Conservation (phyloP, 2,797 vertebrate species). For the Anniella stebbinsi region DNA sequence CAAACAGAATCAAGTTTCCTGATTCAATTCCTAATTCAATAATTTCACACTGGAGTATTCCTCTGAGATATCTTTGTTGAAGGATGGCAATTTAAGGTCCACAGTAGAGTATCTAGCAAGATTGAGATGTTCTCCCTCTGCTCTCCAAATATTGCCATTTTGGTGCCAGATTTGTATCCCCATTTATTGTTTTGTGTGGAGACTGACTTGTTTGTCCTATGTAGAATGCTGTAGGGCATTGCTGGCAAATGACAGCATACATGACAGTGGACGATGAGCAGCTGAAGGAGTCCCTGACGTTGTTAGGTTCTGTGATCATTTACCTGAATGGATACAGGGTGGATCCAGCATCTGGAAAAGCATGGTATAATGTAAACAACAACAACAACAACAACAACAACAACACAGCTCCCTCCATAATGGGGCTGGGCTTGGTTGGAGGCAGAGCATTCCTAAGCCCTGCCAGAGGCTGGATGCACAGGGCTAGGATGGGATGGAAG, state of each 20-base stretch:
- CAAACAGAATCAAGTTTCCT: not conserved
- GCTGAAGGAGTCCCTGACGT: not conserved
- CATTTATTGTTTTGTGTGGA: not conserved
- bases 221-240: not conserved
- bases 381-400: too few species aligned
- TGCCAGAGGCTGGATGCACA: not conserved
- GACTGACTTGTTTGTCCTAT: not conserved
- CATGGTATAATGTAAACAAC: too few species aligned
- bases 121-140: not conserved
- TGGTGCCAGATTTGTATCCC: not conserved
- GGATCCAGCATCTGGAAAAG: not conserved
- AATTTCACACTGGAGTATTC: not conserved
- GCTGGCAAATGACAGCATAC: not conserved
- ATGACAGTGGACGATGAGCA: not conserved
- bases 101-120: not conserved
- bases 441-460: not conserved
- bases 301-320: not conserved
- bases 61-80: not conserved
- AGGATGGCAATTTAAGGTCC: not conserved
- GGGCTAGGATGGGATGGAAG: not conserved
- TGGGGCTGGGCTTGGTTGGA: not conserved
- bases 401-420: not conserved
- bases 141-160: not conserved
- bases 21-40: not conserved
- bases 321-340: not conserved